Base-by-base conservation (phyloP, 2,797 vertebrate species). In the Pampus argenteus region DNA sequence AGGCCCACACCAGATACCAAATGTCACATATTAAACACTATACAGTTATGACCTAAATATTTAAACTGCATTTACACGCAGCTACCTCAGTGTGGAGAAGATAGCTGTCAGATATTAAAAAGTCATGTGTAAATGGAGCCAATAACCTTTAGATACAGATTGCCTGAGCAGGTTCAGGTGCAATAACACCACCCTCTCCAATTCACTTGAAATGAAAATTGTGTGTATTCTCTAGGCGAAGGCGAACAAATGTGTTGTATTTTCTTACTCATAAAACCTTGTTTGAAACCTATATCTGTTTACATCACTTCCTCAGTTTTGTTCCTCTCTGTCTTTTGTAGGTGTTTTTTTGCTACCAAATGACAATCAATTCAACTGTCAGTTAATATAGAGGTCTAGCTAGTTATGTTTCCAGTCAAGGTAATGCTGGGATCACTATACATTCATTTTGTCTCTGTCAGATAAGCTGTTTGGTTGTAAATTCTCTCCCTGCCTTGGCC, bases 1-100 rank as follows among this genome's bases (percentile, higher is more conserved):
- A 25, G 56, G 38, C 63, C 56, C 72, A 38, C 23, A 34, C 26
- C 59, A 40, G 15, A 64, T 49, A 56, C 9, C 60, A 71, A 71
- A 78, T 40, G 11, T 52, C 48, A 38, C 28, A 44, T 54, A 29
- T 49, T 45, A 61, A 69, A 49, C 51, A 6, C 29, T 52, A 14
- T 34, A 45, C 31, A 65, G 28, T 56, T 34, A 44, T 22, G 5
- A 8, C 0, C 11, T 18, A 1, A 44, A 57, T 48, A 57, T 75
- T 68, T 56, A 40, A 65, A 34, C 15, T 17, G 8, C 40, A 44
- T 44, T 13, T 5, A 23, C 17, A 45, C 44, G 2, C 17, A 18
- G n/a, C 8, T 0, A 9, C 44, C 44, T 17, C 6, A 15, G 17
- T 18, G 40, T 44, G 40, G 40, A 44, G 18, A 44, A 49, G 20